Conservation (phyloP, 2,797 vertebrate species). For the Paramormyrops hopkinsi region DNA sequence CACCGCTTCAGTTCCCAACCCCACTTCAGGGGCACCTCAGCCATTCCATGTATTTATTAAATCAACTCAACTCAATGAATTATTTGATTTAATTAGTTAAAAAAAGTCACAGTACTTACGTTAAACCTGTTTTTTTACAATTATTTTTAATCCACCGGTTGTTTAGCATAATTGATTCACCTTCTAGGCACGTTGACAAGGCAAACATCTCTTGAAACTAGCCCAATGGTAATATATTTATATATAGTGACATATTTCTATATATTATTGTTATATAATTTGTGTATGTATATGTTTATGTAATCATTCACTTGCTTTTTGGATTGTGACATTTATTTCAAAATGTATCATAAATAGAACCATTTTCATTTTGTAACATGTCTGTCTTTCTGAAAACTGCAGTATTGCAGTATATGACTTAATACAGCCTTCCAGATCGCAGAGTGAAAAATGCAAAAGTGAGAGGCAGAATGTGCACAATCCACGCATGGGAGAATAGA, state of each 20-base stretch:
- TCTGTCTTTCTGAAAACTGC: not conserved
- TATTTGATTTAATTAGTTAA: not conserved
- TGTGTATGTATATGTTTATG: not conserved
- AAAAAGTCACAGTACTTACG: not conserved
- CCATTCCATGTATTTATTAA: too few species aligned
- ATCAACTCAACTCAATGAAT: not conserved
- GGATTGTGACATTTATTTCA: not conserved
- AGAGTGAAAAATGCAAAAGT: not conserved
- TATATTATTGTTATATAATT: too few species aligned
- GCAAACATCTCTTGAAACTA: not conserved
- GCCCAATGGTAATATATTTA: not conserved
- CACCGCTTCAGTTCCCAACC: too few species aligned
- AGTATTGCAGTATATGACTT: not conserved
- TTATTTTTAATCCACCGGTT: not conserved
- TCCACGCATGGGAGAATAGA: not conserved
- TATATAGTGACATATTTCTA: not conserved
- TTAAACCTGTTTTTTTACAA: not conserved
- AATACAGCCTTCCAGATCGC: not conserved
- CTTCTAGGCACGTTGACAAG: not conserved
- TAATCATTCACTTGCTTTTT: too few species aligned
- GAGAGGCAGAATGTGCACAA: not conserved
- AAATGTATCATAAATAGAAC: too few species aligned
- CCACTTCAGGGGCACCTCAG: too few species aligned
- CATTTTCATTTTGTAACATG: too few species aligned
- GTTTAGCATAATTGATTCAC: not conserved